Percentiles rank a stretch among this genome's conserved stretches.
These are phyloP conservation scores for Calliphora vomitoria DNA, from an alignment of 2,888 invertebrate genomes.

Conservation along the genomic window DNA sequence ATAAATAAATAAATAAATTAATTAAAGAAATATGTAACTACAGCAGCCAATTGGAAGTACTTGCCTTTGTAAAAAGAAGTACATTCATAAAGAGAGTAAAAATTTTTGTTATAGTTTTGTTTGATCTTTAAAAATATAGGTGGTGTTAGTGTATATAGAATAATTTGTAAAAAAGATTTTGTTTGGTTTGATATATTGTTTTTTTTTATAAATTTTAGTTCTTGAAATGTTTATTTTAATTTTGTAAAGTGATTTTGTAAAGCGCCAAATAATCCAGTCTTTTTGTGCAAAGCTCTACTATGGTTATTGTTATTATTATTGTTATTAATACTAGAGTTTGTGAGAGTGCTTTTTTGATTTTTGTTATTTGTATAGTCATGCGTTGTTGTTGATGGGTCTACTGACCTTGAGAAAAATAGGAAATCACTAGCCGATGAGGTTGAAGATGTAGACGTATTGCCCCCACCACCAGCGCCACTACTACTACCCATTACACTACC, in stretches of 20 bases:
- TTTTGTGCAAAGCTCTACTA: slow-evolving; percentile 77
- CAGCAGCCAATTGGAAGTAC: slow-evolving; percentile 69
- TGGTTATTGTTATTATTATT: slow-evolving; percentile 57
- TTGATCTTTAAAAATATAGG: slow-evolving; percentile 54
- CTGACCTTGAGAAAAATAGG: slow-evolving; percentile 84
- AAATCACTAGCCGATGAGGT: slow-evolving; percentile 80
- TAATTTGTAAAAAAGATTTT: slow-evolving; percentile 49
- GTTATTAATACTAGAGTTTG: slow-evolving; percentile 61
- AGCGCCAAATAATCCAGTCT: slow-evolving; percentile 79
- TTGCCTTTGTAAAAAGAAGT: slow-evolving; percentile 71
- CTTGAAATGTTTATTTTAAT: slow-evolving; percentile 74
- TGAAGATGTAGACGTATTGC: slow-evolving; percentile 63
- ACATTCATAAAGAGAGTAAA: slow-evolving; percentile 67
- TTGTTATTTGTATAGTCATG: slow-evolving; percentile 65
- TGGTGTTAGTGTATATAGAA: slow-evolving; percentile 63
- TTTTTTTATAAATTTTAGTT: slow-evolving; percentile 78
- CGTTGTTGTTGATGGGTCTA: slow-evolving; percentile 76
- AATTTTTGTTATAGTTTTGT: slow-evolving; percentile 46
- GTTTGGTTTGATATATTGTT: slow-evolving; percentile 66
- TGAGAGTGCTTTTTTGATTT: slow-evolving; percentile 61
- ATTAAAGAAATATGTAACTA: slow-evolving; percentile 42
- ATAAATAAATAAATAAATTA: no score
- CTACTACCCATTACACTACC: slow-evolving; percentile 51
- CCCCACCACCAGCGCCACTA: slow-evolving; percentile 62
- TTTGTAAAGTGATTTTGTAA: slow-evolving; percentile 82